phyloP scores from a whole-genome alignment of 1,140 invertebrate species.

The Chlorops oryzae region DNA sequence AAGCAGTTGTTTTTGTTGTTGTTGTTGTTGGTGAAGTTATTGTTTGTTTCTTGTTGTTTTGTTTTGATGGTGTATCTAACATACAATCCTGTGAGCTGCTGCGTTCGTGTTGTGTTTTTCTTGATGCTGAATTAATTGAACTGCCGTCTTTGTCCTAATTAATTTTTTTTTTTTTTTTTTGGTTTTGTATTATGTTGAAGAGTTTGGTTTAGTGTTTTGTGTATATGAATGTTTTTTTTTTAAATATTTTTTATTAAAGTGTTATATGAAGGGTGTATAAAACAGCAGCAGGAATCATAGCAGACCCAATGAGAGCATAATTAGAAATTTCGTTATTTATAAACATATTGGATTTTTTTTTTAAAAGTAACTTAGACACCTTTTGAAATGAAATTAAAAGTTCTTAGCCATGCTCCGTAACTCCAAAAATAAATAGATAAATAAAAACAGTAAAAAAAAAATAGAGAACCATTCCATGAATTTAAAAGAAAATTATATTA shows the following conservation, averaged over 20 bases:
- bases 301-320: too few species aligned
- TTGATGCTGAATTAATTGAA: neutral
- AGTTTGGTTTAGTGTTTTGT: neutral
- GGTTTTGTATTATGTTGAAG: neutral
- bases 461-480: neutral
- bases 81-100: conserved; percentile 5
- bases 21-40: conserved; percentile 1
- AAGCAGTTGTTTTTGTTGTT: conserved; percentile 8
- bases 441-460: neutral
- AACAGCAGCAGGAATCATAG: too few species aligned
- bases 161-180: neutral
- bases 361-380: too few species aligned
- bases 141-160: neutral
- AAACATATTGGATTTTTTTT: too few species aligned
- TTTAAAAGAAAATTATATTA: neutral
- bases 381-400: too few species aligned
- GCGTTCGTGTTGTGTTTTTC: neutral
- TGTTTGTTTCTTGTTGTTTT: conserved; percentile 2
- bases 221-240: neutral
- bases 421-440: too few species aligned
- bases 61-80: neutral
- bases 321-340: neutral
- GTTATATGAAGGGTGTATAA: neutral
- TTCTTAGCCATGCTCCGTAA: too few species aligned
- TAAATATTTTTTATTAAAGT: neutral